Evolutionary conservation across 1,140 invertebrate genomes (phyloP).

Genomic region (Heliothis subflexa): DNA sequence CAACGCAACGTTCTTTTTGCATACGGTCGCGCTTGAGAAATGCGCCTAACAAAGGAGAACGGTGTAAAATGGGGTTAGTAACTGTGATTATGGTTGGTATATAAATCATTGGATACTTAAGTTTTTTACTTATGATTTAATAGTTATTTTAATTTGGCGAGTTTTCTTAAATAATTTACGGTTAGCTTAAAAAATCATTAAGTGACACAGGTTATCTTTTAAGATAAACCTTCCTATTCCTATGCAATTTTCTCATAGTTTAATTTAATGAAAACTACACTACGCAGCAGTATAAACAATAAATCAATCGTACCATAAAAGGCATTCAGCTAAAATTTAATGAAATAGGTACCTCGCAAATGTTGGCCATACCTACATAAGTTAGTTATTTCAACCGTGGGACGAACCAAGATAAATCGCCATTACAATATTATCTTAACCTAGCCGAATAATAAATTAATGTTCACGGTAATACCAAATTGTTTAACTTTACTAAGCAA

Average conservation of each 20-base stretch:
- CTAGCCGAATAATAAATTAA: conserved; percentile 14
- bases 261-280: no score
- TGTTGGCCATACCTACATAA: not conserved
- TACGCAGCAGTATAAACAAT: not conserved
- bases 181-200: no score
- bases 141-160: not conserved
- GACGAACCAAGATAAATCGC: conserved; percentile 15
- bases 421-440: conserved; percentile 4
- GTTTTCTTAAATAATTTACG: no score
- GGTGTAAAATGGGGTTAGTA: not conserved
- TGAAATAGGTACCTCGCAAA: conserved; percentile 4
- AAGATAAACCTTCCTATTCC: no score
- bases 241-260: no score
- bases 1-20: conserved; percentile 1
- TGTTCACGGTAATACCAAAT: not conserved
- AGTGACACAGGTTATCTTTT: no score
- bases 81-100: not conserved
- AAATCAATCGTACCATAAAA: not conserved
- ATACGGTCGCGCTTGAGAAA: conserved; percentile 22
- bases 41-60: conserved; percentile 1
- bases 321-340: conserved; percentile 10
- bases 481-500: conserved; percentile 8
- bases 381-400: conserved; percentile 8
- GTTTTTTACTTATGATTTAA: not conserved
- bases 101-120: not conserved